Evolutionary conservation across 2,113 vertebrate genomes (phyloP), one percentile per base, ranked within the genome.

Genomic region (Xiphias gladius): DNA sequence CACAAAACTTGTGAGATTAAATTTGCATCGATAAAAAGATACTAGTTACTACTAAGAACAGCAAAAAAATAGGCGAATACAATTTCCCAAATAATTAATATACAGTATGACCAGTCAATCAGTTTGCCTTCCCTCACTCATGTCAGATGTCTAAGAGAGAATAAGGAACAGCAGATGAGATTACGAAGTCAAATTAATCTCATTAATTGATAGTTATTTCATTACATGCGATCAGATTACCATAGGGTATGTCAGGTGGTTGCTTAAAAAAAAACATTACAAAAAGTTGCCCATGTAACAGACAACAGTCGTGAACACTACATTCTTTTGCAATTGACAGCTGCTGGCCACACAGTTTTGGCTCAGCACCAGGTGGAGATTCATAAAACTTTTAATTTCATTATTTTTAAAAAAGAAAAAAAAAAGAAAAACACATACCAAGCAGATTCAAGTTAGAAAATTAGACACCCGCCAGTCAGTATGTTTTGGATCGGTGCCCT

Each of bases 201-300:
- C 48, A 64, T 78, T 91, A 77, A 70, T 61, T 75, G 5, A 86
- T 68, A 84, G 54, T 80, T 65, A 61, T 76, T 82, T 88, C 28
- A 80, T 65, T 78, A 82, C 43, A 71, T 41, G 74, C 69, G 71
- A 69, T 79, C 32, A 58, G 64, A 65, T 46, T 66, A 30, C 57
- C 35, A 81, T 13, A 58, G 58, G 76, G 37, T 52, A 67, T 13
- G 65, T 83, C 63, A 74, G 77, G 48, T 78, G 35, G 19, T n/a
- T 72, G 19, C 24, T 75, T 26, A 55, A 63, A 74, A 52, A 76
- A 73, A 77, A 76, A 65, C 43, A 32, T 63, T 16, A 30, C 7
- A 74, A 46, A 64, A 63, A 73, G 58, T 58, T 26, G 32, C 26
- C 46, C 22, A 73, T n/a, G 19, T 37, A 78, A 16, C 58, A 73